Evolutionary conservation across 2,113 vertebrate species (phyloP).

Genomic region (Notiomystis cincta): DNA sequence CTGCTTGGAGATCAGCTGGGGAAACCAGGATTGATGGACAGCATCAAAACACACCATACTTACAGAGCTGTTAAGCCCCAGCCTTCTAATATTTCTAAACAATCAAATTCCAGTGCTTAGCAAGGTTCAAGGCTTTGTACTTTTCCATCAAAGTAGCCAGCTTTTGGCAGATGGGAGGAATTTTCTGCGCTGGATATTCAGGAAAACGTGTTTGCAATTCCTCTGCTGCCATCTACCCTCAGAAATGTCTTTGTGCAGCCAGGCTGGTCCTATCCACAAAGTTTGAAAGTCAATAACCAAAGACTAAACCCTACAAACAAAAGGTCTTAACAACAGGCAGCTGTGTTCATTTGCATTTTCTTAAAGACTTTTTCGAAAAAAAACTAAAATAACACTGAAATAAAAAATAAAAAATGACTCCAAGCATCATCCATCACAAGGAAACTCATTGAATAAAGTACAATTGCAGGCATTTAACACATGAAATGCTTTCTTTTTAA

Average conservation of each 20-base stretch:
- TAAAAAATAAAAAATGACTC: neutral
- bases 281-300: neutral
- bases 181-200: neutral
- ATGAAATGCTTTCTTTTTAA: neutral
- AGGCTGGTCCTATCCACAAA: neutral
- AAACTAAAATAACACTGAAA: neutral
- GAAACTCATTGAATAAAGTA: neutral
- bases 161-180: neutral
- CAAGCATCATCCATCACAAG: neutral
- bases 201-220: slow-evolving; percentile 30
- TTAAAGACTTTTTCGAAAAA: neutral
- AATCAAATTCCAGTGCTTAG: neutral
- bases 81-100: neutral
- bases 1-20: neutral
- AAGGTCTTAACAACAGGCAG: neutral
- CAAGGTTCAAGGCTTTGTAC: neutral
- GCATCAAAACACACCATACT: neutral
- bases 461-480: neutral
- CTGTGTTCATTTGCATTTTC: neutral
- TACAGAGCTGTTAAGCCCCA: neutral
- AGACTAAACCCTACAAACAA: neutral
- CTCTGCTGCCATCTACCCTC: slow-evolving; percentile 76
- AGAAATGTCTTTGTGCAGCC: slow-evolving; percentile 3
- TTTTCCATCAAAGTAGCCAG: neutral
- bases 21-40: neutral